phyloP scores from a whole-genome alignment of 53 echinoderm and acorn worm genomes.

The Henricia sp. region DNA sequence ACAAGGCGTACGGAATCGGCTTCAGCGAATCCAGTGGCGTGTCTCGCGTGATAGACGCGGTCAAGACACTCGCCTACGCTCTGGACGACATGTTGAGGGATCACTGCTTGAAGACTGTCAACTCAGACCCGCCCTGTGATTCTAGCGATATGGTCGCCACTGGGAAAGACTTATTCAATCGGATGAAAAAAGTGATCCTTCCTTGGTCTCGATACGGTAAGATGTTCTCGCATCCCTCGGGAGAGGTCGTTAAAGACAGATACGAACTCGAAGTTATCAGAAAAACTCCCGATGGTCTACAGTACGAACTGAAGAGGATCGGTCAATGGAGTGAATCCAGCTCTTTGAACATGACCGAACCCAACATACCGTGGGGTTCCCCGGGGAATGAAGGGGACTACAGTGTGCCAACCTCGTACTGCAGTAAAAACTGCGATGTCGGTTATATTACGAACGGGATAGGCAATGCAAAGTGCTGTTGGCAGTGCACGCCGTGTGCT shows the following conservation, averaged over 20 bases:
- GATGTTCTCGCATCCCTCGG: constrained; percentile 17
- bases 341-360: constrained; percentile 18
- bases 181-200: background rate
- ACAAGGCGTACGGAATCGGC: background rate
- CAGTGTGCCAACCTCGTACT: constrained; percentile 31
- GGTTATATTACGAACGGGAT: constrained; percentile 22
- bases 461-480: constrained; percentile 52
- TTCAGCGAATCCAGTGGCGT: constrained; percentile 52
- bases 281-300: background rate
- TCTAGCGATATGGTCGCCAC: background rate
- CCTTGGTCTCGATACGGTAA: constrained; percentile 1
- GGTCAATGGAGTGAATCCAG: constrained; percentile 49
- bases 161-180: background rate
- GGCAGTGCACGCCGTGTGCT: constrained; percentile 61
- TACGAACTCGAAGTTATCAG: constrained; percentile 33
- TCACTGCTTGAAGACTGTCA: background rate
- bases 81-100: constrained; percentile 31
- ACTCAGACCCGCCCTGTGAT: constrained; percentile 4
- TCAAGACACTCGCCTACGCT: constrained; percentile 51
- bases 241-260: background rate
- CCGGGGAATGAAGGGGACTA: background rate
- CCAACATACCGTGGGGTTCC: constrained; percentile 19
- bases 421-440: constrained; percentile 34
- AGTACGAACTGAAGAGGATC: constrained; percentile 35
- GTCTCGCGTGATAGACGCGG: constrained; percentile 70